Conservation (phyloP, 2,888 invertebrate species). For the Lasioglossum figueresi region DNA sequence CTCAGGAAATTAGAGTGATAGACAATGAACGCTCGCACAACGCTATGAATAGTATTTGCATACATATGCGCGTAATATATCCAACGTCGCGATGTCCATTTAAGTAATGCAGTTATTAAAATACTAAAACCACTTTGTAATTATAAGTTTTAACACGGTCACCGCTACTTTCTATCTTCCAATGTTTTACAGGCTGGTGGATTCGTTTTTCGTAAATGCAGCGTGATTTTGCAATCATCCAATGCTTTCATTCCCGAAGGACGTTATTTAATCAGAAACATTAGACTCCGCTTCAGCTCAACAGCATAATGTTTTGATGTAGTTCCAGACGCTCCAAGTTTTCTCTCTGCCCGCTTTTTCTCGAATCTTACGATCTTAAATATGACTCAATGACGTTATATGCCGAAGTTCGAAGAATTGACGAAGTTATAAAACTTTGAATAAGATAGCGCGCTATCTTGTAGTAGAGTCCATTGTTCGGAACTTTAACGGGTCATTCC, state of each 20-base stretch:
- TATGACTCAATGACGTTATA: background rate
- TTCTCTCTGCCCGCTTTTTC: background rate
- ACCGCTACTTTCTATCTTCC: background rate
- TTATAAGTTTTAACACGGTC: no score
- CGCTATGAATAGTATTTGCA: background rate
- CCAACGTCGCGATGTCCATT: background rate
- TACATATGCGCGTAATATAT: background rate
- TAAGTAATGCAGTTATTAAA: background rate
- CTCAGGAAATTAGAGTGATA: background rate
- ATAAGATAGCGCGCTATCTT: conserved; percentile 12
- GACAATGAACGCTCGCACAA: background rate
- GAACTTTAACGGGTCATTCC: conserved; percentile 7
- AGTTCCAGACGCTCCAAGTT: background rate
- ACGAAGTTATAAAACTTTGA: conserved; percentile 10
- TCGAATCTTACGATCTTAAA: background rate
- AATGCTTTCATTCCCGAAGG: background rate
- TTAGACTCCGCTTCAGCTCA: background rate
- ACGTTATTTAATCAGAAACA: background rate
- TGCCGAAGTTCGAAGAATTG: conserved; percentile 14
- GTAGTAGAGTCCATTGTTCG: conserved; percentile 7
- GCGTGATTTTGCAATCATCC: background rate
- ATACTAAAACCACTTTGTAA: background rate
- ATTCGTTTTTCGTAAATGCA: background rate
- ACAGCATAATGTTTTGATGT: background rate
- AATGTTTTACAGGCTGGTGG: background rate